Evolutionary conservation across 1,140 invertebrate genomes (phyloP).

Genomic region (Temnothorax longispinosus): DNA sequence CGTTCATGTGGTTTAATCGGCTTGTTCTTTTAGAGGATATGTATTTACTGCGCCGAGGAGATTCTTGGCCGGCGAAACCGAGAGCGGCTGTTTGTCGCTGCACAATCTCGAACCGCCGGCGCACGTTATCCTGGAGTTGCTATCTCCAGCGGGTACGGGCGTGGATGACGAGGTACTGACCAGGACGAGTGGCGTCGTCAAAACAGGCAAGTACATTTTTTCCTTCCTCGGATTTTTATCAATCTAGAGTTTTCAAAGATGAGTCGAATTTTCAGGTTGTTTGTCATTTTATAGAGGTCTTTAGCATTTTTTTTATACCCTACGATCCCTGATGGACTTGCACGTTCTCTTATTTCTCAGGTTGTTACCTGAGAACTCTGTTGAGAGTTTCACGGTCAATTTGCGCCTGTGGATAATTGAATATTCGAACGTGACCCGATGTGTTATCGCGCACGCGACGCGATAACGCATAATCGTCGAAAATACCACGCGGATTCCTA

Average conservation of each 20-base stretch:
- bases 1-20: not conserved
- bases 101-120: slow-evolving; percentile 84
- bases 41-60: slow-evolving; percentile 84
- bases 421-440: not conserved
- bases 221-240: not conserved
- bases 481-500: not conserved
- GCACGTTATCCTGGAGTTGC: slow-evolving; percentile 80
- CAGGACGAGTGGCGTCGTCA: slow-evolving; percentile 74
- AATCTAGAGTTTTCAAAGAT: not conserved
- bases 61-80: slow-evolving; percentile 82
- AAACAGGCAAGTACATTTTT: slow-evolving; percentile 76
- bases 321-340: not conserved
- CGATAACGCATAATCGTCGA: slow-evolving; percentile 31
- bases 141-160: slow-evolving; percentile 67
- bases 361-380: too few species aligned
- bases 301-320: not conserved
- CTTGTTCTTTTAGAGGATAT: slow-evolving; percentile 80
- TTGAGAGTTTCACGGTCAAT: not conserved
- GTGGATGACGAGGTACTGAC: slow-evolving; percentile 77
- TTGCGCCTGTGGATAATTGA: not conserved
- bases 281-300: too few species aligned
- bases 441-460: slow-evolving; percentile 24
- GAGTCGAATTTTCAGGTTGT: too few species aligned
- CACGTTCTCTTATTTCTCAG: not conserved
- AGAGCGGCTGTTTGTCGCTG: slow-evolving; percentile 83